Evolutionary conservation across 2,113 vertebrate species (phyloP).

Genomic region (Dascyllus trimaculatus): DNA sequence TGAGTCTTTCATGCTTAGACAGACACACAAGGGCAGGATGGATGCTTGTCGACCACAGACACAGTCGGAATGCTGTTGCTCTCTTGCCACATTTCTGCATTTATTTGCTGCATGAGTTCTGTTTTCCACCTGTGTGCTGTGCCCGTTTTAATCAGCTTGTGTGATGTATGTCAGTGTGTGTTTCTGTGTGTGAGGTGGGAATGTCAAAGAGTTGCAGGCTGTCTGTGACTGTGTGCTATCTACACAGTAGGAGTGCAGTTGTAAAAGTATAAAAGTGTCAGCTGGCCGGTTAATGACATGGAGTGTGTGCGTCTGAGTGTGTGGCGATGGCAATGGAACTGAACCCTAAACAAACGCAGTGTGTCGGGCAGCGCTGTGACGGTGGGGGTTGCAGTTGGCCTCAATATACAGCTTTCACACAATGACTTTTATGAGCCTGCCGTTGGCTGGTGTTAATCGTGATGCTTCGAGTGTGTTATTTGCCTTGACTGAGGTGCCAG

Average conservation of each 20-base stretch:
- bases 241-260: constrained; percentile 64
- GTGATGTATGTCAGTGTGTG: background rate
- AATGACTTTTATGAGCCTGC: constrained; percentile 71
- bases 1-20: constrained; percentile 25
- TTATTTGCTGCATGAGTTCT: background rate
- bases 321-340: constrained; percentile 66
- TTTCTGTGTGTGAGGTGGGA: constrained; percentile 14
- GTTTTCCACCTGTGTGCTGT: background rate
- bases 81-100: constrained; percentile 22
- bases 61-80: constrained; percentile 10
- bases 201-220: constrained; percentile 8
- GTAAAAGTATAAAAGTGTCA: constrained; percentile 78
- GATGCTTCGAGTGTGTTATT: constrained; percentile 40
- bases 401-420: constrained; percentile 59
- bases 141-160: background rate
- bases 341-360: constrained; percentile 70
- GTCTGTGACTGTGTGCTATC: constrained; percentile 53
- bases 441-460: constrained; percentile 54
- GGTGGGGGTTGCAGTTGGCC: constrained; percentile 10
- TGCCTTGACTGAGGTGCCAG: constrained; percentile 51
- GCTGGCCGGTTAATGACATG: constrained; percentile 62
- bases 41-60: background rate
- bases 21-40: background rate
- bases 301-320: constrained; percentile 48
- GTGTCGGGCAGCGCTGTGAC: constrained; percentile 28